Evolutionary conservation across 1,140 invertebrate species (phyloP), one percentile per base, ranked within the genome.

Genomic region (Forficula auricularia): DNA sequence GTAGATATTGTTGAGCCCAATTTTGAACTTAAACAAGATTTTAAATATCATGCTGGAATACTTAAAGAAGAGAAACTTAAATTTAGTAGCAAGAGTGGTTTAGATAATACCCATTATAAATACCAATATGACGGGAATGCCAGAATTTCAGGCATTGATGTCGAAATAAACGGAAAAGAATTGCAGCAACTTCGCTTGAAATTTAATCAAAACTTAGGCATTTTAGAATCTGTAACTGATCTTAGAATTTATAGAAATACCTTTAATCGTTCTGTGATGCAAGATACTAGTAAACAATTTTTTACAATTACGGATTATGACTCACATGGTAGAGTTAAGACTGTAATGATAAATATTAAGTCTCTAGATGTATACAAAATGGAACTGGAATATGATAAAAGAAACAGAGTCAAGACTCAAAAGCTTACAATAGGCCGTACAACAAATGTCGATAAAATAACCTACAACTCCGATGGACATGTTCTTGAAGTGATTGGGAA

Each of bases 91-190:
- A 86, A 85, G 59, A 83, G 78, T 51, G 79, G 80, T 0, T 61
- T 91, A 37, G 77, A 84, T 50, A 87, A 87, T 48, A 80, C 81
- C 2, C 83, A 88, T 55, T 80, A 82, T 52, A 83, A 84, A 52
- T 92, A 87, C 55, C 82, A 88, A 50, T 90, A 90, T 54, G 88
- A 94, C 57, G 85, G 84, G 1, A 82, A 82, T 53, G 85, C 82
- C 0, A 65, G 87, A 14, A 66, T 89, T 37, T 83, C 81, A 4
- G 75, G 75, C n/a, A 82, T 89, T 44, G 83, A 89, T 50, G 79
- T 85, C 15, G 83, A 86, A 54, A 79, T 90, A 30, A 82, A 83
- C 55, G 83, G 82, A 19, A 88, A 88, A 60, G 76, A 60, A 62
- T 66, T 74, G 16, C 68, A 73, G 2, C 67, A 72, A 22, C 61